Base-by-base conservation (phyloP, 2,888 invertebrate genomes). In the Agapetus fuscipes region DNA sequence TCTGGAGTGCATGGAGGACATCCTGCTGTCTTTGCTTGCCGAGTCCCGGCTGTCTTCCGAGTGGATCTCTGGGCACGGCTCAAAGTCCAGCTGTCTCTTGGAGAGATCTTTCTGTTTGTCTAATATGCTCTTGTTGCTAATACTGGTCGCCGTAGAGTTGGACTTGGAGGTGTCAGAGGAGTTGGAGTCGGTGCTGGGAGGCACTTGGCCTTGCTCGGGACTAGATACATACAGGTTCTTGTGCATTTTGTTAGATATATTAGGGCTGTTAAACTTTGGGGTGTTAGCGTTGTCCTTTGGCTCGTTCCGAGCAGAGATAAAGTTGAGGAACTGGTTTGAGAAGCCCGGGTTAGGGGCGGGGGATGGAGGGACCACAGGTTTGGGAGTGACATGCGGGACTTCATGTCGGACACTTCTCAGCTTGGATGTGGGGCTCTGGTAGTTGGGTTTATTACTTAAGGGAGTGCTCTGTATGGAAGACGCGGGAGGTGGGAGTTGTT, bases 211-310 rank as follows among this genome's bases (percentile, higher is more conserved):
- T 50, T 68, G 70, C 50, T 68, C 69, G 15, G 69, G 69, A 53
- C 70, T 70, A 11, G 66, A 66, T 10, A 67, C 70, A 51, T 70
- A 71, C 39, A 69, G 56, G 49, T 68, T 69, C 54, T 67, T 70
- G 52, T 67, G 70, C 66, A 66, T 71, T 53, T 65, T 71, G 50
- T 63, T 69, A 30, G 62, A 66, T 57, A 69, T 69, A 50, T 57
- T 70, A 2, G 67, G 69, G 50, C 70, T 70, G 50, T 65, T 69
- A 52, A 70, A 70, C 51, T 72, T 71, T 43, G 71, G 68, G 27
- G 71, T 71, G 49, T 70, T 69, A 1, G 70, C 70, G 50, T 68
- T 67, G 49, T 70, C 70, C 51, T 70, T 70, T 20, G 70, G 70
- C 53, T 70, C 69, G 52, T 69, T 70, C 51, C 70, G 61, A 49